Percentiles rank a stretch among this genome's conserved stretches.
phyloP scores from a whole-genome alignment of 2,797 vertebrate genomes.

The Enoplosus armatus region DNA sequence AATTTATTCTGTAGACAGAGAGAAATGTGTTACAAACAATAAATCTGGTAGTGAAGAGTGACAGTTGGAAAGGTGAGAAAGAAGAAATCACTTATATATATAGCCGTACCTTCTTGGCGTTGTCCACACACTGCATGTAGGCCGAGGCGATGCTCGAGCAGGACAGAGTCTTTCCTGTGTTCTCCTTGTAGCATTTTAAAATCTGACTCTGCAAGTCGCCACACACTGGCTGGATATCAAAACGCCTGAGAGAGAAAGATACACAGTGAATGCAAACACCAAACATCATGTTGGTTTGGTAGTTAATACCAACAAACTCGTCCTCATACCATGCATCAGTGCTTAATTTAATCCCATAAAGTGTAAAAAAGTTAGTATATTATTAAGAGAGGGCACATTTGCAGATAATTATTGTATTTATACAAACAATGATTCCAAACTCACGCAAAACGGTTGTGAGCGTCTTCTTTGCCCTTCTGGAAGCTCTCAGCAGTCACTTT shows the following conservation, averaged over 20 bases:
- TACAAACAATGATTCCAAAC: constrained; percentile 47
- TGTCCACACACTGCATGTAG: constrained; percentile 93
- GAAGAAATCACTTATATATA: neutral
- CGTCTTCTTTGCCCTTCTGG: constrained; percentile 91
- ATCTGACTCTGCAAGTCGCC: constrained; percentile 92
- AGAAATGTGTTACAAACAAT: neutral
- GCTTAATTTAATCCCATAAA: neutral
- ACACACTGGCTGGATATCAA: constrained; percentile 88
- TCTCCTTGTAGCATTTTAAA: constrained; percentile 91
- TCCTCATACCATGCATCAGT: neutral
- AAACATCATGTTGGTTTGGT: neutral
- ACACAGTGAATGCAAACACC: too few relatives aligned
- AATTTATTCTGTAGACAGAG: constrained; percentile 71
- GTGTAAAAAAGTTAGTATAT: neutral
- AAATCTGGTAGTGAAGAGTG: neutral
- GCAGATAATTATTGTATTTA: neutral
- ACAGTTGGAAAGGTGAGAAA: neutral
- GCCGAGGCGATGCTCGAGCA: constrained; percentile 92
- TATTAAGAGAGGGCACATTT: neutral
- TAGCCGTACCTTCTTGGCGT: constrained; percentile 89
- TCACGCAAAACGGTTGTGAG: constrained; percentile 92
- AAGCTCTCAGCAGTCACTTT: constrained; percentile 91
- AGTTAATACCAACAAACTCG: neutral
- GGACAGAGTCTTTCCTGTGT: constrained; percentile 89
- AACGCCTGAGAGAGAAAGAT: constrained; percentile 85